Percentiles rank a stretch among this genome's conserved stretches.
These are phyloP conservation scores for Gonatopus flavifemur DNA, from an alignment of 1,140 invertebrate species.

Conservation along the genomic window DNA sequence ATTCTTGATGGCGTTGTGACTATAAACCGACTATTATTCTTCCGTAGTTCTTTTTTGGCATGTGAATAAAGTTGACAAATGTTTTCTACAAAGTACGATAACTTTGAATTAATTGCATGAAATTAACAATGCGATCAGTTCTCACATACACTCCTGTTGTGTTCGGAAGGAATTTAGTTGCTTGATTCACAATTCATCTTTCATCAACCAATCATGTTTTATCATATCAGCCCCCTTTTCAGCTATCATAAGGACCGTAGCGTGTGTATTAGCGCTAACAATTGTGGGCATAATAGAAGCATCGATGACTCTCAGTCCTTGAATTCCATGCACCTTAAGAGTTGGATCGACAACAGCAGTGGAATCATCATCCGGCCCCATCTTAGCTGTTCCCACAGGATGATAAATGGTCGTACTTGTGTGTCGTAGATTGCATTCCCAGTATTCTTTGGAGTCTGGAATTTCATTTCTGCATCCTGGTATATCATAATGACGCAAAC, in stretches of 20 bases:
- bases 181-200: constrained; percentile 24
- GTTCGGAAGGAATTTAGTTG: no score
- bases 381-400: constrained; percentile 75
- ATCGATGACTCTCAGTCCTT: constrained; percentile 74
- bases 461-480: constrained; percentile 25
- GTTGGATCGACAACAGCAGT: constrained; percentile 68
- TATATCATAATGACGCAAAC: constrained; percentile 18
- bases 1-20: no score
- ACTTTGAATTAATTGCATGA: no score
- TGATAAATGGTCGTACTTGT: constrained; percentile 69
- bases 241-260: constrained; percentile 75
- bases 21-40: no score
- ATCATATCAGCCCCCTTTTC: constrained; percentile 72
- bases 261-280: constrained; percentile 74
- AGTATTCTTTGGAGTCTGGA: constrained; percentile 63
- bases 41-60: no score
- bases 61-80: no score
- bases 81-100: no score
- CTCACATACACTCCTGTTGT: no score
- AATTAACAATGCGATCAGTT: no score
- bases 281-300: constrained; percentile 80
- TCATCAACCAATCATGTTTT: constrained; percentile 43
- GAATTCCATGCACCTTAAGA: constrained; percentile 68
- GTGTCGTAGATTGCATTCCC: constrained; percentile 66
- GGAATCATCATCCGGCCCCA: constrained; percentile 68